A percentile compares a stretch with the other conserved stretches of the same genome.
Evolutionary conservation across 2,797 vertebrate genomes (phyloP).

Genomic region (Cyclopterus lumpus): DNA sequence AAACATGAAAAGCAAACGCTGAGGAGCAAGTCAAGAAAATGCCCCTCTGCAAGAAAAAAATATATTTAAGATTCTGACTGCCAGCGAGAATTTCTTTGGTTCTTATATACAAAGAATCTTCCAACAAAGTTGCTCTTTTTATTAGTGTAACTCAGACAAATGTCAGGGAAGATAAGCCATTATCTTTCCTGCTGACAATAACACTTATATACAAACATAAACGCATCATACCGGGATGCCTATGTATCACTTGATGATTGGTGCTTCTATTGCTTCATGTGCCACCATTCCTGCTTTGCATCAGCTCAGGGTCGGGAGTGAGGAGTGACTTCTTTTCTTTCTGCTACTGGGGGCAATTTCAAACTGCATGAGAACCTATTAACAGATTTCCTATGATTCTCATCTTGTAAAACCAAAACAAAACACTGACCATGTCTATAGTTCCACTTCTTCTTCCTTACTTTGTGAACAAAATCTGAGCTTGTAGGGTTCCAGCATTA

Average conservation of each 20-base stretch:
- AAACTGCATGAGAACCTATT: not conserved
- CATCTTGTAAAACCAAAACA: not conserved
- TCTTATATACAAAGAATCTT: too few relatives aligned
- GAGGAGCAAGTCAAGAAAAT: slow-evolving; percentile 65
- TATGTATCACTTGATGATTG: slow-evolving; percentile 40
- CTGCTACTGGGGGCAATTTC: not conserved
- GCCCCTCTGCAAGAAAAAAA: slow-evolving; percentile 69
- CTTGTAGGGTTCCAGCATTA: not conserved
- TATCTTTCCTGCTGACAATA: slow-evolving; percentile 71
- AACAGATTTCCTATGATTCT: not conserved
- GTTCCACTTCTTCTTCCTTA: not conserved
- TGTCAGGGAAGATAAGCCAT: slow-evolving; percentile 80
- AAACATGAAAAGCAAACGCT: slow-evolving; percentile 67
- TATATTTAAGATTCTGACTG: slow-evolving; percentile 65
- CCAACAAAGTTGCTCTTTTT: slow-evolving; percentile 69
- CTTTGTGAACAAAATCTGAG: not conserved
- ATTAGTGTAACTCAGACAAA: slow-evolving; percentile 79
- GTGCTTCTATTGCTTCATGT: slow-evolving; percentile 42
- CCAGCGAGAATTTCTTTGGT: slow-evolving; percentile 65
- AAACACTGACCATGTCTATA: not conserved
- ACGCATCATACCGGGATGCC: slow-evolving; percentile 26
- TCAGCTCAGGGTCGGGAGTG: slow-evolving; percentile 41
- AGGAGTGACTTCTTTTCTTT: slow-evolving; percentile 40
- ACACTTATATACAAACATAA: slow-evolving; percentile 44
- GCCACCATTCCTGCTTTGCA: slow-evolving; percentile 29